Base-by-base conservation (phyloP, 2,113 vertebrate species). In the Montifringilla adamsi region DNA sequence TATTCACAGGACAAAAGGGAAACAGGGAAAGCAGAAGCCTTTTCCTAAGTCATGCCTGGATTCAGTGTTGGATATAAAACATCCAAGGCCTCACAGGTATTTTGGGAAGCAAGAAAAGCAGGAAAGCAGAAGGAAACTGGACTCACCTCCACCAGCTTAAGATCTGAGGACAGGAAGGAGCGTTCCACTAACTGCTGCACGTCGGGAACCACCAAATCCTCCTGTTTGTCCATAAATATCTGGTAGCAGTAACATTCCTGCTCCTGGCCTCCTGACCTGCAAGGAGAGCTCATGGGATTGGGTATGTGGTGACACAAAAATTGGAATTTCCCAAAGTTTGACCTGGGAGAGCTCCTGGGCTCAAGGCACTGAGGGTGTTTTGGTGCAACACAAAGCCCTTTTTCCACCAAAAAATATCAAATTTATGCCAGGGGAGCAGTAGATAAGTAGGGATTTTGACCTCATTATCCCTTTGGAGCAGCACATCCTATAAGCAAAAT, bases 111-210 rank as follows among this genome's bases (percentile, higher is more conserved):
- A 52, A 60, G 39, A 21, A 69, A 59, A 53, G 75, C 47, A 76
- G 84, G 73, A 49, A 9, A 87, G 55, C 11, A 58, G 62, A 39
- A n/a, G 53, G 62, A 9, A 68, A 39, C 10, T 8, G 69, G 28
- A 37, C 96, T 95, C 89, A 98, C 99, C 98, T 99, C 98, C 41
- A 98, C 97, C 68, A 99, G 96, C 83, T 98, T 99, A 87, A 99
- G 98, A 47, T 96, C 91, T 2, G 96, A 97, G 41, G 96, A 98
- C 67, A 98, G 97, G 96, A 99, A 99, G 47, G 99, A 99, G 63
- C 97, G 98, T 76, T 99, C 99, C 87, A 99, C 97, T 21, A 99
- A 95, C 98, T 99, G 99, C 95, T 99, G 99, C 23, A 99, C 98
- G 0, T 98, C 98, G 0, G 99, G 99, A 82, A 99, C 97, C 35